Conservation (phyloP, 2,797 vertebrate species). For the Mallotus villosus region DNA sequence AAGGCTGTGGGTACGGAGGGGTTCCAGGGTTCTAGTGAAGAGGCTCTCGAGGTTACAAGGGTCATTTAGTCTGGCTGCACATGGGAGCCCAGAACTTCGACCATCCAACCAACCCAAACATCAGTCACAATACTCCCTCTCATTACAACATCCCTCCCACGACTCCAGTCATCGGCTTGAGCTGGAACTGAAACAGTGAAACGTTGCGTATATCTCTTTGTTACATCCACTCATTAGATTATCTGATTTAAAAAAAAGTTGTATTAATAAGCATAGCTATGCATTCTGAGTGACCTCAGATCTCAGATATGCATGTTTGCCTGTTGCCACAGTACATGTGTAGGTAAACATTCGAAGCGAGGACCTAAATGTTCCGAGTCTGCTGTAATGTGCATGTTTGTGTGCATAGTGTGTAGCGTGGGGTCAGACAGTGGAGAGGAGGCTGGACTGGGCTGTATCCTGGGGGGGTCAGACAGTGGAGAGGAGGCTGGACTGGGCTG, state of each 20-base stretch:
- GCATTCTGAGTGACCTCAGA: background rate
- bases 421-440: background rate
- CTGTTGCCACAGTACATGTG: background rate
- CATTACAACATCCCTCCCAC: background rate
- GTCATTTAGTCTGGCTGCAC: too few relatives aligned
- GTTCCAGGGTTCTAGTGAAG: too few relatives aligned
- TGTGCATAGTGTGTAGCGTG: slow-evolving; percentile 13
- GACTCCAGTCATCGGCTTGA: background rate
- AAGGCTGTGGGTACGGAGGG: too few relatives aligned
- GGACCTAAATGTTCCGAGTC: background rate
- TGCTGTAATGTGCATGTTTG: background rate
- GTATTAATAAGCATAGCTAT: background rate
- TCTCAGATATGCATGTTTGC: background rate
- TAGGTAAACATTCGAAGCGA: background rate
- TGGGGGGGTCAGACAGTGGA: too few relatives aligned
- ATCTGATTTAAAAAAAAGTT: background rate
- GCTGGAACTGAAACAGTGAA: background rate
- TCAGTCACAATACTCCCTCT: background rate
- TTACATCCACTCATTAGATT: slow-evolving; percentile 3
- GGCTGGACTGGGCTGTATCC: slow-evolving; percentile 20
- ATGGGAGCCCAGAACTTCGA: background rate
- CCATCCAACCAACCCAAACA: background rate
- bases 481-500: slow-evolving; percentile 14
- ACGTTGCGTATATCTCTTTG: background rate
- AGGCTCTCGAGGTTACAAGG: too few relatives aligned